These are phyloP conservation scores for Chlamydotis undulata DNA, from an alignment of 2,113 vertebrate species.

Conservation along the genomic window DNA sequence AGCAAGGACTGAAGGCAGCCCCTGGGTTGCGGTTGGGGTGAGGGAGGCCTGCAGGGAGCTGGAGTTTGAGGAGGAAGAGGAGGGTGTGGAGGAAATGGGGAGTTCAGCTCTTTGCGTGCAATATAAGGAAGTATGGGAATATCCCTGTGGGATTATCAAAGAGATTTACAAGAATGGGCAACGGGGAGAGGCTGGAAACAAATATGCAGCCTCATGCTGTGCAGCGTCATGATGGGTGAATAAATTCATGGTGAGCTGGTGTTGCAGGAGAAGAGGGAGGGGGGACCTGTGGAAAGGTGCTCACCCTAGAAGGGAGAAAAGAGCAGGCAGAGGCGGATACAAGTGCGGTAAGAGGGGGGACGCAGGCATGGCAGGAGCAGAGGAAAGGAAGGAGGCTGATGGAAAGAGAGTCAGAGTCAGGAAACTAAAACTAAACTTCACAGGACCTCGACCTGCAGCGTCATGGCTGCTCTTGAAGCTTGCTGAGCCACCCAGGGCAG, in stretches of 20 bases:
- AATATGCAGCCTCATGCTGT: background rate
- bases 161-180: background rate
- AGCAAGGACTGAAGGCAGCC: background rate
- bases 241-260: background rate
- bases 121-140: conserved; percentile 43
- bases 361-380: background rate
- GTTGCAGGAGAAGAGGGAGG: background rate
- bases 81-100: conserved; percentile 13
- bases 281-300: fast-evolving
- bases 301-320: background rate
- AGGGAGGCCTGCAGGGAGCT: background rate
- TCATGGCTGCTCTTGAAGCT: background rate
- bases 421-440: background rate
- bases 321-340: background rate
- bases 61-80: background rate
- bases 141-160: background rate
- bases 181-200: background rate
- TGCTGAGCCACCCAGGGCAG: background rate
- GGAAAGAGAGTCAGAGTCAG: background rate
- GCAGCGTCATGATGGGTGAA: background rate
- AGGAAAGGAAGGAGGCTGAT: background rate
- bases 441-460: background rate
- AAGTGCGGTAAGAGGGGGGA: background rate
- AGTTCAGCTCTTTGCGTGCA: background rate
- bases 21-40: background rate